Evolutionary conservation across 2,888 invertebrate species (phyloP), one percentile per base, ranked within the genome.

Genomic region (Agrotis clavis): DNA sequence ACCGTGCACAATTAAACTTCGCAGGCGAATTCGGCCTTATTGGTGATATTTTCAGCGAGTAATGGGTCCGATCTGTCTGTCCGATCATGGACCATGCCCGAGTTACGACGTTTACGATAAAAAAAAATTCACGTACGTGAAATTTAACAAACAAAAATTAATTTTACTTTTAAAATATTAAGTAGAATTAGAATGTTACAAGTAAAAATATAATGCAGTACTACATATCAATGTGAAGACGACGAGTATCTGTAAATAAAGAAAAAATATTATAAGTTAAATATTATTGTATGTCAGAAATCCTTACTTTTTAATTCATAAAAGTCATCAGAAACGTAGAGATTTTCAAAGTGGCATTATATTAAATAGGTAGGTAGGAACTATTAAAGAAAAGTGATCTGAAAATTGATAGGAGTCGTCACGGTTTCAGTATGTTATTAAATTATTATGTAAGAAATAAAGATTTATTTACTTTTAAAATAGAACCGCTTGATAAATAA

Each of bases 181-280:
- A 11, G 11, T 11, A 1, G 1, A 7, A 7, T 35, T 18, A 18
- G 14, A 5, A n/a, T 50, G 9, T 5, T 11, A 18, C 18, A 11
- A 30, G 9, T 30, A 56, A 16, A 45, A 47, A 50, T n/a, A n/a
- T 16, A 19, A 21, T 25, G 9, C 18, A 72, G 11, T 0, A 18
- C 3, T n/a, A 64, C 74, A 77, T 69, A 74, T 77, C 69, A 7
- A 61, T 21, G 2, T 1, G 13, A n/a, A 50, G 7, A n/a, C 56
- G 21, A n/a, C 13, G 30, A 50, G 4, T 45, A 77, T 51, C 74
- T 74, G 74, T 7, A 74, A 74, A 2, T 4, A 61, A 35, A 77
- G n/a, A 51, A 47, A 72, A 56, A 53, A 35, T 14, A 13, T 21
- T 0, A n/a, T 75, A 30, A 72, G 41, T 65, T 11, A 30, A 1